Base-by-base conservation (phyloP, 2,888 invertebrate species). In the Coleophora flavipennella region DNA sequence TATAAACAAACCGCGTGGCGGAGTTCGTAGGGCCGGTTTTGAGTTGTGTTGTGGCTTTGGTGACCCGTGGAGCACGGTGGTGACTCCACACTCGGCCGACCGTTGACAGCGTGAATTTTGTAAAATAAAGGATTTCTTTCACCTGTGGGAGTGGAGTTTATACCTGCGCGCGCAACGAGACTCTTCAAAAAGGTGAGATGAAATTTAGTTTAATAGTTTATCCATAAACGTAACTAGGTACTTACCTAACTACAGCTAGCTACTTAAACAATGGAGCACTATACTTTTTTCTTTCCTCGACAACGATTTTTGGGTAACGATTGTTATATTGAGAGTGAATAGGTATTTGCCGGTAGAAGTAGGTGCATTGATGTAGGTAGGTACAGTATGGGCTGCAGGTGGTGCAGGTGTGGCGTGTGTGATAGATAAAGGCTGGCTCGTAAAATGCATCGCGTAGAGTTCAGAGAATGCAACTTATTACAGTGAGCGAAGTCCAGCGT, bases 81-180 rank as follows among this genome's bases (percentile, higher is more conserved):
- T 46, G 50, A 42, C 45, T 43, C 45, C 44, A 52, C 51, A n/a
- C 29, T 10, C 47, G 45, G 49, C 57, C 50, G 57, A 51, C 54
- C 48, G 49, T 54, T 51, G 41, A 46, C 50, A 45, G 51, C 49
- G 51, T 39, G 33, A 46, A 39, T 44, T 67, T 65, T 56, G 51
- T 67, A 65, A 56, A 73, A 62, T 65, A 53, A 53, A 64, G 63
- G 62, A 59, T 68, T 76, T 71, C 73, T 73, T 74, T 74, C 80
- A 80, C 83, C 81, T 81, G 80, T 83, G 74, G 80, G 74, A 81
- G 75, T 79, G 61, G 69, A 70, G 70, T 71, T 71, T 71, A 65
- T 68, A 74, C 69, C 79, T 84, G 83, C 83, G 83, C 84, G 83
- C 83, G 83, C 83, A 84, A 62, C 56, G 61, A 57, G 70, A 58